Base-by-base conservation (phyloP, 2,888 invertebrate species). In the Nezara viridula region DNA sequence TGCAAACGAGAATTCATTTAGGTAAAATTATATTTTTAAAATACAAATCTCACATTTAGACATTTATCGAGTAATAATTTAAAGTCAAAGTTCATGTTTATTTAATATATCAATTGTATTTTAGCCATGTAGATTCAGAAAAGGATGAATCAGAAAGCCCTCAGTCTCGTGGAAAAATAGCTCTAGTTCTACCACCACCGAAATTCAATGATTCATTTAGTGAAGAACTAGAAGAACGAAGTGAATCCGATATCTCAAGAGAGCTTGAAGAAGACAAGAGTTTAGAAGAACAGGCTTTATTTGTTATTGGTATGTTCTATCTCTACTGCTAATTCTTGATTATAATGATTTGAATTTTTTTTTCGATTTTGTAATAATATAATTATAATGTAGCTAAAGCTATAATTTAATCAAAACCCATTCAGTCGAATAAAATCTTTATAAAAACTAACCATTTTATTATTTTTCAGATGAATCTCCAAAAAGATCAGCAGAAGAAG, bases 141-240 rank as follows among this genome's bases (percentile, higher is more conserved):
- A 88, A 88, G 44, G 88, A 88, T 66, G 88, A 88, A 47, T 27
- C 47, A 40, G 88, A 73, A 32, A 88, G 88, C 49, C 88, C 88
- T 44, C 32, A 47, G 27, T 73, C 88, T n/a, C 85, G 47, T 14
- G 44, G 32, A 0, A 89, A 60, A 77, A 85, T 85, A 40, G 81
- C 85, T 50, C 44, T 89, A 49, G 86, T 89, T 50, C 44, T 89
- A 66, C 89, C 89, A n/a, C 89, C 89, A 27, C 89, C 89, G 24
- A 89, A 89, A 52, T 89, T 89, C 47, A 86, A 77, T 37, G 66
- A 85, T 40, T 89, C 89, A 27, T 85, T 85, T 27, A 73, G 14
- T 44, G 85, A 55, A 44, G 89, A 85, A 49, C 32, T 27, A 21
- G 86, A 86, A 50, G 86, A 86, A 86, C 37, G 16, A 50, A 49